A percentile compares a stretch with the other conserved stretches of the same genome.
These are phyloP conservation scores for Etheostoma nigrum DNA, from an alignment of 2,797 vertebrate species.

Conservation along the genomic window DNA sequence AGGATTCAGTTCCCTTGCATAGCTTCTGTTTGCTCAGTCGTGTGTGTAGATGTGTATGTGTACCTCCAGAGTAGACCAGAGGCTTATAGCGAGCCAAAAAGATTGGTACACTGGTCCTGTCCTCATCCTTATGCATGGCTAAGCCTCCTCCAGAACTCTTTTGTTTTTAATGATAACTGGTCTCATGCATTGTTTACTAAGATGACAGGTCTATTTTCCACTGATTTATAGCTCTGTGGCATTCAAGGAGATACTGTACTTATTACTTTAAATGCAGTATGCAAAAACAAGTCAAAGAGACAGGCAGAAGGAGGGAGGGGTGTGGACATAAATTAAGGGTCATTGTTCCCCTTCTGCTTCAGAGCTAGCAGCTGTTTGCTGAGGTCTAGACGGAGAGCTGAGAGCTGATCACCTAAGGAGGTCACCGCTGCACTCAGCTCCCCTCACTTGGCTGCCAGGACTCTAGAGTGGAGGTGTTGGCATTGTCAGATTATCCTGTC, in stretches of 20 bases:
- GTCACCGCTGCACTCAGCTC: constrained; percentile 62
- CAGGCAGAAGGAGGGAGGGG: constrained; percentile 48
- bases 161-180: constrained; percentile 84
- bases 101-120: constrained; percentile 55
- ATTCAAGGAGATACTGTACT: constrained; percentile 83
- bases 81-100: constrained; percentile 60
- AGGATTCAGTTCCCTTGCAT: constrained; percentile 23
- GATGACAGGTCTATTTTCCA: constrained; percentile 82
- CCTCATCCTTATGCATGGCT: constrained; percentile 74
- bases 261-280: constrained; percentile 84
- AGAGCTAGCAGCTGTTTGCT: constrained; percentile 73
- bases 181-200: constrained; percentile 80
- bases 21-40: constrained; percentile 28
- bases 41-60: constrained; percentile 22
- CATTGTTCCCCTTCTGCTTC: constrained; percentile 72
- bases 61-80: constrained; percentile 21
- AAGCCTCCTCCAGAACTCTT: constrained; percentile 61
- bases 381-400: constrained; percentile 73
- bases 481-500: constrained; percentile 65
- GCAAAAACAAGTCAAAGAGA: constrained; percentile 81
- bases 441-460: constrained; percentile 57
- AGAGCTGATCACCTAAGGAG: constrained; percentile 74
- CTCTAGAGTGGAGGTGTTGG: constrained; percentile 55
- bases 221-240: constrained; percentile 83
- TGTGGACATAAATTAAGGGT: constrained; percentile 78